Conservation (phyloP, 2,797 vertebrate genomes). For the Chiroxiphia lanceolata region DNA sequence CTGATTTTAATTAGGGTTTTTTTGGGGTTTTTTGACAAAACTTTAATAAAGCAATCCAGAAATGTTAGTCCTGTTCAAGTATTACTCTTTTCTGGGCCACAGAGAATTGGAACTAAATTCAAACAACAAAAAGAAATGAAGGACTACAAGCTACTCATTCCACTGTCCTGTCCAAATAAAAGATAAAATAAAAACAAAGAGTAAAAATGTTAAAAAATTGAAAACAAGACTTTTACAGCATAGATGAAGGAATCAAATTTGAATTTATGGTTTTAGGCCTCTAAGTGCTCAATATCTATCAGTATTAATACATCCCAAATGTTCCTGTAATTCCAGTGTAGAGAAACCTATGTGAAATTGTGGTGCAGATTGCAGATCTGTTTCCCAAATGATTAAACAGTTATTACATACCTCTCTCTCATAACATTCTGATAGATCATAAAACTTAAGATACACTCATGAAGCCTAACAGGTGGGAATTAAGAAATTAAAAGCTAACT, state of each 20-base stretch:
- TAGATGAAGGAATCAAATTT: not conserved
- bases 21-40: not conserved
- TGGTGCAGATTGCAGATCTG: not conserved
- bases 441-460: not conserved
- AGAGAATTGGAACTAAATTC: not conserved
- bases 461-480: not conserved
- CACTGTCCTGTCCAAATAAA: not conserved
- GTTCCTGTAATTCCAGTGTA: not conserved
- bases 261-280: not conserved
- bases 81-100: not conserved
- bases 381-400: not conserved
- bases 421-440: not conserved
- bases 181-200: not conserved
- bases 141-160: not conserved
- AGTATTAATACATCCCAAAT: not conserved
- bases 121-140: not conserved
- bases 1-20: not conserved
- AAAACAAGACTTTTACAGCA: not conserved
- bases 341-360: not conserved
- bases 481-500: not conserved
- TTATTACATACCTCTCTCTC: not conserved
- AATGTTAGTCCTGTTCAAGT: not conserved
- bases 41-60: not conserved
- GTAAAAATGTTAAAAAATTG: not conserved
- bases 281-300: not conserved